phyloP scores from a whole-genome alignment of 2,888 invertebrate species.

The Leptopterna dolabrata region DNA sequence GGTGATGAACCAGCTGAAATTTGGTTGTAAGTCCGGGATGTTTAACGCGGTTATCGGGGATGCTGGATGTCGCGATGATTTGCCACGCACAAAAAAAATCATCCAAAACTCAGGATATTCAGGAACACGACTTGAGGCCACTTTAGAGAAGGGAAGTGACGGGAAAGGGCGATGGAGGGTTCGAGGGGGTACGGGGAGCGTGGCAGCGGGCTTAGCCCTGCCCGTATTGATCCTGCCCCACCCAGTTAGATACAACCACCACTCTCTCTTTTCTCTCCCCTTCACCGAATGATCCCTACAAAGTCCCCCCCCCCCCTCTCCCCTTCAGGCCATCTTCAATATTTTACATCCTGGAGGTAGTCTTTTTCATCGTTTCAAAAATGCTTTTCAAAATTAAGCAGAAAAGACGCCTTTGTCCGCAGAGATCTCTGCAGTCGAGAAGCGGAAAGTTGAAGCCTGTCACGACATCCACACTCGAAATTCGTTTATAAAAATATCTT shows the following conservation, averaged over 20 bases:
- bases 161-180: background rate
- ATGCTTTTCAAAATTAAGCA: background rate
- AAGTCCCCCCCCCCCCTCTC: background rate
- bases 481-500: too few species aligned
- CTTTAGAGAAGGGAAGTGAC: background rate
- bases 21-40: too few species aligned
- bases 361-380: background rate
- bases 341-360: background rate
- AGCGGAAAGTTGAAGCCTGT: background rate
- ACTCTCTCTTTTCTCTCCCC: slow-evolving; percentile 21
- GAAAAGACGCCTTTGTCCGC: background rate
- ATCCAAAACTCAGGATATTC: background rate
- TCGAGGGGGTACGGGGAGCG: slow-evolving; percentile 12
- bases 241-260: slow-evolving; percentile 54
- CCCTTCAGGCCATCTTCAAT: background rate
- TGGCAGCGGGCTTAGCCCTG: slow-evolving; percentile 40
- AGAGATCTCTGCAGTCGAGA: background rate
- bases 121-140: background rate
- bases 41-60: too few species aligned
- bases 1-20: too few species aligned
- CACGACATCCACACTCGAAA: too few species aligned
- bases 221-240: slow-evolving; percentile 60
- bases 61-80: too few species aligned
- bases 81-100: too few species aligned
- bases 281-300: slow-evolving; percentile 25